Evolutionary conservation across 2,797 vertebrate genomes (phyloP), one percentile per base, ranked within the genome.

Genomic region (Fratercula arctica): DNA sequence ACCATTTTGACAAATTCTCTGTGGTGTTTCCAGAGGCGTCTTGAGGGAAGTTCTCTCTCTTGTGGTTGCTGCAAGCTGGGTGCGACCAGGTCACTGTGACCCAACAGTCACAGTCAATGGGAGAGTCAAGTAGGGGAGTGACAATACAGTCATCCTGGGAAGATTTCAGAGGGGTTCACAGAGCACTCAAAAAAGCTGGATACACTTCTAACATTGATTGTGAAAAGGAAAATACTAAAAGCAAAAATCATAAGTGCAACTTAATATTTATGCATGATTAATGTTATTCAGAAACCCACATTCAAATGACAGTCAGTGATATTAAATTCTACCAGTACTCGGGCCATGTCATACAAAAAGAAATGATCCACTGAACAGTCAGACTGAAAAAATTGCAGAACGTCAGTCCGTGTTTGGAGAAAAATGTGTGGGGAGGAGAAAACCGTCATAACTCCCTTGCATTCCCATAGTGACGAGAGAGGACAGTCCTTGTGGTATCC

Each of bases 401-500:
- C 29, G 18, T 64, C 59, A 70, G n/a, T 29, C 70, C 81, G 85
- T 85, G 48, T 89, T 92, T 64, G 64, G 84, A 87, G 56, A 60
- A 54, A 73, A 95, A 50, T 10, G 23, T 24, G 54, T 67, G 48
- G 67, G 59, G 64, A 91, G 64, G 78, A 87, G 59, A 89, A 85
- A 93, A 41, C 15, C 0, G 0, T 93, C 75, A 26, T 10, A 60
- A 41, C 18, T 90, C 50, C 51, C 35, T 50, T 79, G 25, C 35
- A 96, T 96, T 80, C 92, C 95, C 92, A 83, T 93, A 92, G 92
- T 74, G 93, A 96, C 2, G 0, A 61, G 72, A 79, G 74, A 87
- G 75, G 89, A 93, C 72, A 60, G 53, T 93, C 86, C 64, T 69
- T 70, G 60, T 60, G 24, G 84, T 92, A 94, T 92, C 93, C 78